Evolutionary conservation across 2,113 vertebrate genomes (phyloP), one percentile per base, ranked within the genome.

Genomic region (Dermatemys mawii): DNA sequence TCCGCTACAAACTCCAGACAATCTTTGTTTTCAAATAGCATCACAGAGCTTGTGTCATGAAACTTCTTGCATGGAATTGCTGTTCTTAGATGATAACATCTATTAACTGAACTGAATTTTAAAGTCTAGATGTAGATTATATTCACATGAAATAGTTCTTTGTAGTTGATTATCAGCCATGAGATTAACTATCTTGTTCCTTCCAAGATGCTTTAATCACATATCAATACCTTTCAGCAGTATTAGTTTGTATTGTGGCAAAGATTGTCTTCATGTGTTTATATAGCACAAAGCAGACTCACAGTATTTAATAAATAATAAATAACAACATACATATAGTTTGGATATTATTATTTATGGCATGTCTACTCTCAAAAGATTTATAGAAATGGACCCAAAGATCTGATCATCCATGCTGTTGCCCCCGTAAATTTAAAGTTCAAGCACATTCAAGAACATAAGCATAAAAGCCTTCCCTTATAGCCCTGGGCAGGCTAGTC

Each of bases 21-120:
- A 87, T 46, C 67, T 95, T 87, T 95, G 75, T 90, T 96, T 96
- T 88, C 50, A 85, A 90, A 92, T n/a, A 93, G 3, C 50, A 60
- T 92, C 87, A 88, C 27, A 86, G 44, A 87, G 83, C 2, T 70
- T 21, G 76, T 93, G 94, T 85, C 88, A 84, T 48, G 89, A 84
- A 93, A 78, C 27, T 87, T 81, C 54, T 84, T 92, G 8, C 73
- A 88, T 87, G 22, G 41, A 95, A 46, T 88, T 41, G 63, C 44
- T 82, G 8, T 79, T 95, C 35, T 44, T 90, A 92, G 87, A 88
- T 83, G 94, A 96, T 55, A 94, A 54, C 9, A 50, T 75, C 3
- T 93, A 41, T 90, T 55, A 84, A 26, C 3, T 79, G 6, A 91
- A 75, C 49, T 83, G 24, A 55, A 86, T 80, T 83, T 86, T 81